Conservation (phyloP, 2,888 invertebrate species). For the Leucania comma region DNA sequence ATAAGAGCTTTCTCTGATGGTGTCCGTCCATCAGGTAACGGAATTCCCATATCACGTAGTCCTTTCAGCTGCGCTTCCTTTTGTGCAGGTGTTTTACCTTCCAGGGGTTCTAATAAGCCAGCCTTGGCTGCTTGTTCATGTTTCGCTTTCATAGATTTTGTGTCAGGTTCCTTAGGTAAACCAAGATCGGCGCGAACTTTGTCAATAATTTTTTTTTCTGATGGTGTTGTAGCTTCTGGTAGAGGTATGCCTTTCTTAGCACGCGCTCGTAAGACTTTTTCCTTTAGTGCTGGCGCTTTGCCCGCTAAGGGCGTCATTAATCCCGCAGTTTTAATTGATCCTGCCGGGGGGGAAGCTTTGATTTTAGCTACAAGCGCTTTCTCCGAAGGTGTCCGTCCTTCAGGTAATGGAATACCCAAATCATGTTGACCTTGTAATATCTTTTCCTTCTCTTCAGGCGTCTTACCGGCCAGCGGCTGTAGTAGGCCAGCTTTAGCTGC, state of each 20-base stretch:
- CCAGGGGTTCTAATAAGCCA: no score
- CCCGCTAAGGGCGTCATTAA: neutral
- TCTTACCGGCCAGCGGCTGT: neutral
- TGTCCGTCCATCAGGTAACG: no score
- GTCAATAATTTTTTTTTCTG: slow-evolving; percentile 62
- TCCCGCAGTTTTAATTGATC: no score
- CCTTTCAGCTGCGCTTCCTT: no score
- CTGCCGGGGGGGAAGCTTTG: neutral
- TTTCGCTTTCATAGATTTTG: slow-evolving; percentile 30
- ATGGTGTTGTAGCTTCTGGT: slow-evolving; percentile 46
- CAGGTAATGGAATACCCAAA: slow-evolving; percentile 4
- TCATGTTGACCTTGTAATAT: neutral
- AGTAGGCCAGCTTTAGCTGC: slow-evolving; percentile 1
- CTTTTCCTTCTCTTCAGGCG: neutral
- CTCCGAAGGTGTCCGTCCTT: neutral
- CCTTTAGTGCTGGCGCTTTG: slow-evolving; percentile 17
- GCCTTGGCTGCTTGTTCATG: no score
- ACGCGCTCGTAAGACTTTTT: slow-evolving; percentile 12
- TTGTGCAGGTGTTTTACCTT: no score
- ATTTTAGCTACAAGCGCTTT: slow-evolving; percentile 25
- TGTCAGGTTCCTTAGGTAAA: slow-evolving; percentile 55
- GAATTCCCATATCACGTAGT: no score
- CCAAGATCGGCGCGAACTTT: slow-evolving; percentile 59
- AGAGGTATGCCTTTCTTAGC: slow-evolving; percentile 50
- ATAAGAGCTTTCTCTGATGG: slow-evolving; percentile 1